These are phyloP conservation scores for Plebejus anna DNA, from an alignment of 2,888 invertebrate species.

Conservation along the genomic window DNA sequence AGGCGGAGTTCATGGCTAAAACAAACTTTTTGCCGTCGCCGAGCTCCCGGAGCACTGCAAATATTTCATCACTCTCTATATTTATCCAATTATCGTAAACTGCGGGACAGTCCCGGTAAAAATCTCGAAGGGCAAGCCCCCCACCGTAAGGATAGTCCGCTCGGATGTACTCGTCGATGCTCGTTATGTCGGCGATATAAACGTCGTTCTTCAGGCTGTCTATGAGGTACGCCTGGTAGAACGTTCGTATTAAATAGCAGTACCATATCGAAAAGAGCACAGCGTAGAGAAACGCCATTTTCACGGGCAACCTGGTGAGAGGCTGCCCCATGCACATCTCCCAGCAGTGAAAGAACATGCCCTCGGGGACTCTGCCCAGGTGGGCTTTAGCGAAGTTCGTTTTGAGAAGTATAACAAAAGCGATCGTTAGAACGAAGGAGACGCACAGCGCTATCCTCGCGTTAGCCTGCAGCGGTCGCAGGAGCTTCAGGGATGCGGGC, in stretches of 20 bases:
- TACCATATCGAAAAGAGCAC: conserved; percentile 61
- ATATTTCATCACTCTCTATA: conserved; percentile 46
- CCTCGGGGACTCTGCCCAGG: conserved; percentile 36
- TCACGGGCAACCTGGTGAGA: conserved; percentile 49
- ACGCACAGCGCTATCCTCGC: conserved; percentile 48
- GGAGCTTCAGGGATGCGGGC: conserved; percentile 56
- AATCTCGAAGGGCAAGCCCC: conserved; percentile 55
- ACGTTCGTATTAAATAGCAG: conserved; percentile 59
- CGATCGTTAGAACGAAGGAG: conserved; percentile 50
- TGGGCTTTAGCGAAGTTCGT: conserved; percentile 36
- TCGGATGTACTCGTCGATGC: conserved; percentile 53
- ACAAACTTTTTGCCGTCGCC: conserved; percentile 55
- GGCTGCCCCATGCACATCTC: conserved; percentile 60
- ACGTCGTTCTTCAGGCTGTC: conserved; percentile 56
- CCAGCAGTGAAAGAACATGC: conserved; percentile 42
- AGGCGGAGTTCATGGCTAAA: conserved; percentile 54
- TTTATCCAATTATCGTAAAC: conserved; percentile 54
- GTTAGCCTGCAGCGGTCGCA: conserved; percentile 51
- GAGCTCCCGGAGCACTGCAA: conserved; percentile 46
- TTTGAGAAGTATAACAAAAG: conserved; percentile 47
- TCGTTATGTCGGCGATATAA: conserved; percentile 49
- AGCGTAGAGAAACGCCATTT: conserved; percentile 47
- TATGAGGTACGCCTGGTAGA: conserved; percentile 63
- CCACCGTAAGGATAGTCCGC: conserved; percentile 59
- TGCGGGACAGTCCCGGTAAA: conserved; percentile 51